A percentile compares a stretch with the other conserved stretches of the same genome.
phyloP scores from a whole-genome alignment of 2,888 invertebrate genomes.

The Acrocyrtus sp. region DNA sequence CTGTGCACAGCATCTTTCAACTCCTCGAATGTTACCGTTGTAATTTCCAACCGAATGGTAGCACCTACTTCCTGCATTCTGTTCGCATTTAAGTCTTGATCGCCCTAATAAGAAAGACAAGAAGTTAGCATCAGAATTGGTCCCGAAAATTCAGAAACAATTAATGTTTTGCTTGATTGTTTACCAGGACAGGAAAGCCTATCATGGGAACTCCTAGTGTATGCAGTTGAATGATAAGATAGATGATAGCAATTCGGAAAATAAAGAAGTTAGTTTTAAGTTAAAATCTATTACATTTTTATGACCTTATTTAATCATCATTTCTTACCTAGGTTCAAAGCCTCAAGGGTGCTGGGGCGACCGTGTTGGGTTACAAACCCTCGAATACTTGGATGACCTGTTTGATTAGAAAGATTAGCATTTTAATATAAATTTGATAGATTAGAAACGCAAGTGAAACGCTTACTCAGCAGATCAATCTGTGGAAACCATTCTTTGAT shows the following conservation, averaged over 20 bases:
- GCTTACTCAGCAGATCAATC: constrained; percentile 60
- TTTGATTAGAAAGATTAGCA: too few relatives aligned
- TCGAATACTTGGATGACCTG: constrained; percentile 1
- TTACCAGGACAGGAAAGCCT: constrained; percentile 44
- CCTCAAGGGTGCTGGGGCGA: constrained; percentile 44
- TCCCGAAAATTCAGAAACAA: neutral
- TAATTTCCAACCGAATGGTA: constrained; percentile 36
- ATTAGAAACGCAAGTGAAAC: too few relatives aligned
- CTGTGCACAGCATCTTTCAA: constrained; percentile 24
- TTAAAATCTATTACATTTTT: too few relatives aligned
- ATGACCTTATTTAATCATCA: too few relatives aligned
- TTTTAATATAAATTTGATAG: neutral
- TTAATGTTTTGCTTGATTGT: neutral
- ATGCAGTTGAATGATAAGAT: too few relatives aligned
- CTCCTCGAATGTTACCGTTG: constrained; percentile 14
- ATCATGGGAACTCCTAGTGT: constrained; percentile 50
- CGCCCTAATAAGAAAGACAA: constrained; percentile 1
- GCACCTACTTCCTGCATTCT: constrained; percentile 31
- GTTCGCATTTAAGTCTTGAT: constrained; percentile 56
- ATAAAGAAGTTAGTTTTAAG: too few relatives aligned
- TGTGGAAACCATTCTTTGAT: constrained; percentile 62
- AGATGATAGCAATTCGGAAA: too few relatives aligned
- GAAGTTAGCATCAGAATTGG: neutral
- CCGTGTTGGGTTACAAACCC: constrained; percentile 47
- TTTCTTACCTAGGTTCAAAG: too few relatives aligned